Base-by-base conservation (phyloP, 2,113 vertebrate species). In the Narcine bancroftii region DNA sequence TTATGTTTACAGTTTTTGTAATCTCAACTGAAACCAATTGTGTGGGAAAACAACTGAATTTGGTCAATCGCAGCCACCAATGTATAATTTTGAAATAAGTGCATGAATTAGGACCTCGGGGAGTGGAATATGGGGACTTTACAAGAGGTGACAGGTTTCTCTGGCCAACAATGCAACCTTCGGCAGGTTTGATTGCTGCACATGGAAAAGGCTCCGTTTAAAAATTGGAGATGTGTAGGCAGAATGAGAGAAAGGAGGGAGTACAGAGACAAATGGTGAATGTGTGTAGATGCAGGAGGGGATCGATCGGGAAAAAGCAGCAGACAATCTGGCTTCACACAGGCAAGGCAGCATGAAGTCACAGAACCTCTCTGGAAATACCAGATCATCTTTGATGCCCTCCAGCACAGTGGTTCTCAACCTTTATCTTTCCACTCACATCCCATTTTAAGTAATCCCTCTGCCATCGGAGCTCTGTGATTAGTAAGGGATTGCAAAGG, bases 81-180 rank as follows among this genome's bases (percentile, higher is more conserved):
- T 85, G 81, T 56, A 85, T 53, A 85, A 56, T 60, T 85, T 85
- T 33, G 50, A n/a, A 85, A 85, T 60, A 56, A n/a, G n/a, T 33
- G 53, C 50, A 60, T n/a, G n/a, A 36, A 36, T n/a, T 33, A 85
- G 13, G 29, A 60, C 29, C 33, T 60, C 29, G 19, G 50, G 33
- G 56, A 53, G 26, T 60, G 36, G 81, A 85, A n/a, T 85, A 36
- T 11, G 60, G 50, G 56, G 56, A 60, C 6, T 56, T 87, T 87
- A 87, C n/a, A 60, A 21, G n/a, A 53, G 3, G 11, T 53, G 50
- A 81, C 15, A 53, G 79, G 47, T 15, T 53, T 9, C 81, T 60
- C 53, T 36, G n/a, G 15, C 81, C 47, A 56, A 83, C 26, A 83
- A 2, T 47, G 29, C 29, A 56, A 36, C 72, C 72, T 6, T 36